Evolutionary conservation across 2,797 vertebrate genomes (phyloP).

Genomic region (Lepilemur septentrionalis): DNA sequence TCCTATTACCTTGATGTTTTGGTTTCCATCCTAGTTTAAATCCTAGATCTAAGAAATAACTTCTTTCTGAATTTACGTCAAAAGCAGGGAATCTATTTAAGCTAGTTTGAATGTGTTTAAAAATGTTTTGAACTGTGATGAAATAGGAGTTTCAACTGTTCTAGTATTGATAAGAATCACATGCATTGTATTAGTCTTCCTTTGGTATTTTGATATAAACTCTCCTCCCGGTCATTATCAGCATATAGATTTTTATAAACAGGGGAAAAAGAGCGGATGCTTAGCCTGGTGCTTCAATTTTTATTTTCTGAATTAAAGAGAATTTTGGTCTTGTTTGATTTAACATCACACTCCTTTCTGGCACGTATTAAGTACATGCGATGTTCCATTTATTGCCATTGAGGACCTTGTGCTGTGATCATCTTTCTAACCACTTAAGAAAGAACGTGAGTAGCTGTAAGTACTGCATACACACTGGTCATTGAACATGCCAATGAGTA

Average conservation of each 20-base stretch:
- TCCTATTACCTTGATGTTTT: slow-evolving; percentile 13
- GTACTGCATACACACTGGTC: slow-evolving; percentile 23
- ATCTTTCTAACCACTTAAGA: slow-evolving; percentile 49
- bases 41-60: not conserved
- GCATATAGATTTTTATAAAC: not conserved
- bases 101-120: not conserved
- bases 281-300: not conserved
- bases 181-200: not conserved
- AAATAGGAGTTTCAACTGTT: not conserved
- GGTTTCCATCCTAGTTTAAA: not conserved
- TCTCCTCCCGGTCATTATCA: not conserved
- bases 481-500: slow-evolving; percentile 31
- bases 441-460: slow-evolving; percentile 11
- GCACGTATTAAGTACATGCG: not conserved
- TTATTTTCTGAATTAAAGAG: not conserved
- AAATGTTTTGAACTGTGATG: not conserved
- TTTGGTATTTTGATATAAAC: not conserved
- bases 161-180: not conserved
- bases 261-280: not conserved
- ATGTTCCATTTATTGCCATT: not conserved
- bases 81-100: not conserved
- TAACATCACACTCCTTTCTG: slow-evolving; percentile 3
- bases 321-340: slow-evolving; percentile 38
- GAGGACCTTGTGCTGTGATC: not conserved
- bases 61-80: not conserved